Percentiles rank a stretch among this genome's conserved stretches.
phyloP scores from a whole-genome alignment of 2,113 vertebrate genomes.

The Nerophis lumbriciformis region DNA sequence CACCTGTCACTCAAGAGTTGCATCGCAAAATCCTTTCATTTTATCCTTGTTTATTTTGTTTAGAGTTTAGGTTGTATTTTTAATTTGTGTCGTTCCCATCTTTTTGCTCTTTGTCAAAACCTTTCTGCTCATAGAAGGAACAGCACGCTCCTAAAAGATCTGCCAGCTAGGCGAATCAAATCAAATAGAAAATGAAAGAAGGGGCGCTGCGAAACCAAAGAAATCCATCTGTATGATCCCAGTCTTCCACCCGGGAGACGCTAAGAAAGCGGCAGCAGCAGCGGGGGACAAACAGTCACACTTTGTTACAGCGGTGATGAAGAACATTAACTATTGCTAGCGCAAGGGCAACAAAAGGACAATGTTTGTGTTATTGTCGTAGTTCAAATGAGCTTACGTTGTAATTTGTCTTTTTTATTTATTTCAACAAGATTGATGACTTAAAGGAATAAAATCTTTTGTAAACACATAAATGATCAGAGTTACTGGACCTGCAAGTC shows the following conservation, averaged over 20 bases:
- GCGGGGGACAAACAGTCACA: constrained; percentile 8
- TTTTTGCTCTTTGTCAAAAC: constrained; percentile 51
- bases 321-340: constrained; percentile 25
- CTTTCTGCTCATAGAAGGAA: constrained; percentile 3
- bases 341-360: constrained; percentile 11
- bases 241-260: constrained; percentile 17
- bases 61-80: too few relatives aligned
- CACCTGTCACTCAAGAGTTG: too few relatives aligned
- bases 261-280: constrained; percentile 8
- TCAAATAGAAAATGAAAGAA: constrained; percentile 36
- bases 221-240: constrained; percentile 31
- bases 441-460: neutral
- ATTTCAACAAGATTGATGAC: constrained; percentile 32
- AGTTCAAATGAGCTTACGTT: constrained; percentile 1
- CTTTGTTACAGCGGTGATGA: constrained; percentile 17
- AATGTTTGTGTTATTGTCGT: constrained; percentile 6
- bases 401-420: constrained; percentile 30
- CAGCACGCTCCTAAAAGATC: constrained; percentile 24
- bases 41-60: too few relatives aligned
- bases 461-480: constrained; percentile 15
- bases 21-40: too few relatives aligned
- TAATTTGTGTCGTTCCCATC: constrained; percentile 9
- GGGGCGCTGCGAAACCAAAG: constrained; percentile 22
- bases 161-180: constrained; percentile 26
- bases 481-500: constrained; percentile 5